phyloP scores from a whole-genome alignment of 2,113 vertebrate genomes.

The Cygnus buccinator region DNA sequence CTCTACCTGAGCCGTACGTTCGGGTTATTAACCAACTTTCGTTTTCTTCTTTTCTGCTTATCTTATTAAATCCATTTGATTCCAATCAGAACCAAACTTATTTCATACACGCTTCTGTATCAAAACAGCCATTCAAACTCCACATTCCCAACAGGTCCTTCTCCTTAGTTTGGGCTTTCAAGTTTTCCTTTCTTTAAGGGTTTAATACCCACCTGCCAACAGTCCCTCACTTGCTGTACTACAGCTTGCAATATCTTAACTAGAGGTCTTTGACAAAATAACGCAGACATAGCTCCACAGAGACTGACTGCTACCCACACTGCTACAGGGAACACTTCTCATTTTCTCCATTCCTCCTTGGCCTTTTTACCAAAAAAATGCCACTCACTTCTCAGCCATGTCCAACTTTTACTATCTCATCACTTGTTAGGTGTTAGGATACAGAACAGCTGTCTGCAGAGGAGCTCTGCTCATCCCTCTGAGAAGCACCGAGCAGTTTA shows the following conservation, averaged over 20 bases:
- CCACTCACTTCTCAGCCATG: background rate
- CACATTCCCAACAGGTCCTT: background rate
- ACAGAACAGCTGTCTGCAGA: background rate
- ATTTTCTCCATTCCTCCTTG: background rate
- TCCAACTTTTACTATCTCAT: background rate
- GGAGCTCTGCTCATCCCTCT: background rate
- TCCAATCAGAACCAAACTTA: background rate
- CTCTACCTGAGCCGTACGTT: background rate
- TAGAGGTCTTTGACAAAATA: background rate
- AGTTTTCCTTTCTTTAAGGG: background rate
- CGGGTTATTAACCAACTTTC: background rate
- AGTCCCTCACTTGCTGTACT: background rate
- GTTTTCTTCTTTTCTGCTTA: background rate
- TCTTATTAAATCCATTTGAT: background rate
- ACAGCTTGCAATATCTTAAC: background rate
- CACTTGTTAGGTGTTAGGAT: background rate
- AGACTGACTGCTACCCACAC: background rate
- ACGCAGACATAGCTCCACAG: fast-evolving
- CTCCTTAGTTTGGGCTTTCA: background rate
- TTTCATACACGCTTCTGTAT: background rate
- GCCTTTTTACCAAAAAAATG: background rate
- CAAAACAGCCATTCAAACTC: background rate
- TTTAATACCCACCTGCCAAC: background rate
- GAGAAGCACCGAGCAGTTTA: background rate
- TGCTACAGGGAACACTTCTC: background rate